A percentile compares a stretch with the other conserved stretches of the same genome.
Conservation (phyloP, 2,888 invertebrate species). For the Diplazon laetatorius region DNA sequence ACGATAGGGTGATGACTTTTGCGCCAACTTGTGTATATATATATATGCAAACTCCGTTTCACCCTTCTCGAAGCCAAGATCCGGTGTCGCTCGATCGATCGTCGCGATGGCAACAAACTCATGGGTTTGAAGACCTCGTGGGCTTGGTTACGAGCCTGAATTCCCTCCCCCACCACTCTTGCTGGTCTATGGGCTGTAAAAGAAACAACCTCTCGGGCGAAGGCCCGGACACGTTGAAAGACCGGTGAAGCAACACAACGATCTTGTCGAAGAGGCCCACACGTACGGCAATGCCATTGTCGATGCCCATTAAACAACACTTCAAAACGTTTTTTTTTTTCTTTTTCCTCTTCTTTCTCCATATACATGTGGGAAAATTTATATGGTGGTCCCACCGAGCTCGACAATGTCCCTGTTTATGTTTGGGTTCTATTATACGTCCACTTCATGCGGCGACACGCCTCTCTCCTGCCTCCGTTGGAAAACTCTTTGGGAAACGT, state of each 20-base stretch:
- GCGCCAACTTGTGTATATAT: too few relatives aligned
- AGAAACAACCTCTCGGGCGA: constrained; percentile 43
- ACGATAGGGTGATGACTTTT: too few relatives aligned
- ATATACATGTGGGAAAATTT: constrained; percentile 35
- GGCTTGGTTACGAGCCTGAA: constrained; percentile 1
- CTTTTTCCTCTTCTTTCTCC: constrained; percentile 19
- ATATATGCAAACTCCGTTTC: too few relatives aligned
- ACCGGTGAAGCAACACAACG: constrained; percentile 28
- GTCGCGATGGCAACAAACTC: neutral
- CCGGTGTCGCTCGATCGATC: neutral
- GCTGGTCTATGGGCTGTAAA: constrained; percentile 13
- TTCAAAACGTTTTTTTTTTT: constrained; percentile 47
- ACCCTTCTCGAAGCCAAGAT: constrained; percentile 14
- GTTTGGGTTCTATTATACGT: constrained; percentile 35
- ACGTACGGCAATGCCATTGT: constrained; percentile 33
- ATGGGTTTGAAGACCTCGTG: neutral
- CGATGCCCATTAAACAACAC: constrained; percentile 61
- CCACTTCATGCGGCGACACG: constrained; percentile 48
- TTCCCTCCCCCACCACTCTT: too few relatives aligned
- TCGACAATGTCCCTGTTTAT: constrained; percentile 57
- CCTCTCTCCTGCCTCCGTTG: constrained; percentile 21
- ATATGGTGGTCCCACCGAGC: constrained; percentile 37
- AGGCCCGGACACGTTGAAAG: constrained; percentile 23
- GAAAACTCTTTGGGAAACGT: constrained; percentile 21
- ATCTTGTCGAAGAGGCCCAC: constrained; percentile 49